Conservation (phyloP, 2,888 invertebrate genomes). For the Cyrtodaria siliqua region DNA sequence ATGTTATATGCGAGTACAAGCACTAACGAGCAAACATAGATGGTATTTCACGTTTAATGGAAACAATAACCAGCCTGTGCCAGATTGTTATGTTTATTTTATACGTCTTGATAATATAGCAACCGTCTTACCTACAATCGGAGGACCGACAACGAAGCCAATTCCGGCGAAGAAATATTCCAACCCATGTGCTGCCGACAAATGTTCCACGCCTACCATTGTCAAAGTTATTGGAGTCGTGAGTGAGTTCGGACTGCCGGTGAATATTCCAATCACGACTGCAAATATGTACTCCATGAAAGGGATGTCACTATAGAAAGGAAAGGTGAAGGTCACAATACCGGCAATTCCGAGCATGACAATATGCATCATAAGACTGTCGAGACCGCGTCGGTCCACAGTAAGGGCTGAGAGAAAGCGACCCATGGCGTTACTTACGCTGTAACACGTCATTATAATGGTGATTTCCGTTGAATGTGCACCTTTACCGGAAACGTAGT, state of each 20-base stretch:
- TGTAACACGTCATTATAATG: constrained; percentile 49
- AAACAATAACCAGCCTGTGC: too few species aligned
- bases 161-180: constrained; percentile 57
- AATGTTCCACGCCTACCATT: constrained; percentile 45
- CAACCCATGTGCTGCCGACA: constrained; percentile 58
- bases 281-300: constrained; percentile 37
- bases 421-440: constrained; percentile 47
- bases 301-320: constrained; percentile 30
- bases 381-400: constrained; percentile 18
- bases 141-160: constrained; percentile 53
- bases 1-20: neutral
- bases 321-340: constrained; percentile 35
- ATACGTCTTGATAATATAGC: too few species aligned
- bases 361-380: constrained; percentile 36
- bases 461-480: constrained; percentile 32
- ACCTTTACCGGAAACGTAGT: constrained; percentile 39
- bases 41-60: too few species aligned
- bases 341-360: constrained; percentile 39
- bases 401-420: constrained; percentile 38
- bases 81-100: neutral
- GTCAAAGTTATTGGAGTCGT: constrained; percentile 58
- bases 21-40: too few species aligned
- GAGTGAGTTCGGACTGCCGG: constrained; percentile 58
- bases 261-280: constrained; percentile 45
- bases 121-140: constrained; percentile 55